These are phyloP conservation scores for Orbicella faveolata DNA, from an alignment of 64 coral and sea anemone species.

Conservation along the genomic window DNA sequence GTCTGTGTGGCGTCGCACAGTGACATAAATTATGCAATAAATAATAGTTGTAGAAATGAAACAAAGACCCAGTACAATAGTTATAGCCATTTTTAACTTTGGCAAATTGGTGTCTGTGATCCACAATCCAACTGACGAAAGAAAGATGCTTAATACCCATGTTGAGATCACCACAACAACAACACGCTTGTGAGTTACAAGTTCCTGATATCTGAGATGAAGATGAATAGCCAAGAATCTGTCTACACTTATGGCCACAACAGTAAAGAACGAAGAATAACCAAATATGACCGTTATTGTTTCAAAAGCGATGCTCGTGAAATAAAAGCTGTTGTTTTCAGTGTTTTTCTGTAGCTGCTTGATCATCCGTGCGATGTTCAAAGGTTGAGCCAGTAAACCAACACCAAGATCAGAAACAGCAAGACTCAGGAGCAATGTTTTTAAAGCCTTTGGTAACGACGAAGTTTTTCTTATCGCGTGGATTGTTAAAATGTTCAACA, in stretches of 20 bases:
- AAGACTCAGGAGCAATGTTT: neutral
- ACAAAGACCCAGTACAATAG: neutral
- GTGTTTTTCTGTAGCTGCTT: neutral
- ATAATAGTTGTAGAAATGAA: neutral
- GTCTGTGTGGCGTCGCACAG: neutral
- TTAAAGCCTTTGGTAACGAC: neutral
- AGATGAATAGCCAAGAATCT: no score
- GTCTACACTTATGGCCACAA: neutral
- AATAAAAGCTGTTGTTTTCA: neutral
- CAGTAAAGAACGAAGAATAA: neutral
- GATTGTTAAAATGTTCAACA: neutral
- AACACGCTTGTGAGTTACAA: conserved; percentile 8
- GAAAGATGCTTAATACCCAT: neutral
- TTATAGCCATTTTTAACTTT: no score
- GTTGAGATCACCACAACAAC: conserved; percentile 5
- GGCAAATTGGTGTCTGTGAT: no score
- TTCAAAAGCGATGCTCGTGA: no score
- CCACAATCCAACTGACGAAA: neutral
- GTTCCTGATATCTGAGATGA: neutral
- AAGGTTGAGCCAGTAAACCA: conserved; percentile 2
- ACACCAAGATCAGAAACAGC: conserved; percentile 6
- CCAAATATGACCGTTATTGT: neutral
- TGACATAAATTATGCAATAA: neutral
- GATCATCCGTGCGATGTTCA: neutral
- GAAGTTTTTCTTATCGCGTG: neutral